Evolutionary conservation across 1,140 invertebrate genomes (phyloP), one percentile per base, ranked within the genome.

Genomic region (Goniozus legneri): DNA sequence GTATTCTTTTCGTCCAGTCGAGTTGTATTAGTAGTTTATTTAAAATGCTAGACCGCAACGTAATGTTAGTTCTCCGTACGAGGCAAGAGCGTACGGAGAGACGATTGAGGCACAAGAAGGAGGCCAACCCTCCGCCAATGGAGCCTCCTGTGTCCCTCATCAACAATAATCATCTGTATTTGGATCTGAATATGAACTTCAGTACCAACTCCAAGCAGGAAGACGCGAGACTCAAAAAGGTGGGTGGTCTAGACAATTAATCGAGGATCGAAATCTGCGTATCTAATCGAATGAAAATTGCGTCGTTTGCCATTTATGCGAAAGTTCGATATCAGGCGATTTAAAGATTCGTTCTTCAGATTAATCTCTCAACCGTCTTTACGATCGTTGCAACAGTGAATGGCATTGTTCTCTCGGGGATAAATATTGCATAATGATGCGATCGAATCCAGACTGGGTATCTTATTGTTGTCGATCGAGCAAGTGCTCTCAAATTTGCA

Each of bases 11-110:
- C 10, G 33, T 43, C 20, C 24, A 15, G 21, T 47, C 36, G 22
- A 27, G 31, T n/a, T n/a, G n/a, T n/a, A n/a, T n/a, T n/a, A n/a
- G n/a, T n/a, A n/a, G n/a, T n/a, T n/a, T 32, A 33, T 34, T 8
- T 15, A 39, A 47, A 22, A 69, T 68, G 65, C 32, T 67, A 40
- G 62, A 65, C 8, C 56, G 64, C 27, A 62, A 62, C 18, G 50
- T 66, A n/a, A 52, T 61, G 41, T 32, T 64, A 12, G 67, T 69
- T 10, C 47, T 65, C 6, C 63, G 67, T 3, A 67, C 65, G 13
- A 53, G 65, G 6, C 64, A 61, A 8, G 60, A 67, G 3, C 56
- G 67, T 8, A 68, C 64, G 1, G 62, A 69, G 34, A 57, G 67
- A 22, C 56, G 65, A 1, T 38, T 65, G 40, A 65, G 58, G 37